Percentiles rank a stretch among this genome's conserved stretches.
phyloP scores from a whole-genome alignment of 2,113 vertebrate genomes.

The Xiphophorus couchianus region DNA sequence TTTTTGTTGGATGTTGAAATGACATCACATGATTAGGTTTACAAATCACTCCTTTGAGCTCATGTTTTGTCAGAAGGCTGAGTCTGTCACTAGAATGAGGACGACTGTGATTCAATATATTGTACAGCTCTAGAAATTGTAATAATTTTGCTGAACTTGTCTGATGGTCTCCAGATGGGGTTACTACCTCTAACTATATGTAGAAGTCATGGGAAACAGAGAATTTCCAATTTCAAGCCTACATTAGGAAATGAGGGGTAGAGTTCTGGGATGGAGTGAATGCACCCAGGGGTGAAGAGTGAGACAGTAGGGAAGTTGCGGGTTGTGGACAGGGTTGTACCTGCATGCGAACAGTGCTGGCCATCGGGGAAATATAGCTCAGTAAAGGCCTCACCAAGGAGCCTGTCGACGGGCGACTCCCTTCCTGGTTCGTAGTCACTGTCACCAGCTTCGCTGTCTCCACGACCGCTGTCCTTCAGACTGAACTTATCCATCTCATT shows the following conservation, averaged over 20 bases:
- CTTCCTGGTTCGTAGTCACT: conserved; percentile 96
- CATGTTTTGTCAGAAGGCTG: too few species aligned
- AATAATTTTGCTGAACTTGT: not conserved
- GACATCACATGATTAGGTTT: too few species aligned
- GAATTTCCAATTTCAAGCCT: not conserved
- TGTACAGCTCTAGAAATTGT: not conserved
- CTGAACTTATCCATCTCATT: conserved; percentile 99
- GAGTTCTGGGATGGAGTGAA: conserved; percentile 5
- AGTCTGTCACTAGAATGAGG: not conserved
- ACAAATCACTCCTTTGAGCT: too few species aligned
- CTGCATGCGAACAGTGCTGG: conserved; percentile 90
- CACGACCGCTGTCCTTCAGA: conserved; percentile 97
- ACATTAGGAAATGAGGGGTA: not conserved
- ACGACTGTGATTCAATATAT: not conserved
- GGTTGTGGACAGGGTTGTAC: conserved; percentile 76
- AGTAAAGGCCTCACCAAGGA: conserved; percentile 94
- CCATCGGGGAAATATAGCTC: conserved; percentile 94
- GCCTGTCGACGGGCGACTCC: conserved; percentile 94
- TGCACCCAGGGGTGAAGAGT: not conserved
- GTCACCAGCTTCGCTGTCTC: conserved; percentile 98
- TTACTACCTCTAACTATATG: not conserved
- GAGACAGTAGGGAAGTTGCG: not conserved
- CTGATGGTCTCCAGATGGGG: not conserved
- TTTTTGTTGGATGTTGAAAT: too few species aligned
- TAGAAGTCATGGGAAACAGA: too few species aligned